Evolutionary conservation across 2,113 vertebrate species (phyloP).

Genomic region (Ophiodon elongatus): DNA sequence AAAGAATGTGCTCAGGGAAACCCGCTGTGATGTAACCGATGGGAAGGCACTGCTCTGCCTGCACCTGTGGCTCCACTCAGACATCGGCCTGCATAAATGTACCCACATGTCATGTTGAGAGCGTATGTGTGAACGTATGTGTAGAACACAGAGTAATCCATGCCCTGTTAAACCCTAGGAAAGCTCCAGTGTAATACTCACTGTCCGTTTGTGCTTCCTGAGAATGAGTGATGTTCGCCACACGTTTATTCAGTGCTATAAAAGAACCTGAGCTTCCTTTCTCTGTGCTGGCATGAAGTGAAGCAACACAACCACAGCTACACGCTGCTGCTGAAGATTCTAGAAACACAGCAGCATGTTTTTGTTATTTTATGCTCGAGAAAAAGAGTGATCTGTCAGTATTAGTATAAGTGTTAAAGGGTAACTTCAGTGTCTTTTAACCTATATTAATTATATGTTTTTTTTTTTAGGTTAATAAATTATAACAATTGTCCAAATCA

Average conservation of each 20-base stretch:
- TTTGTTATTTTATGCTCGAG: not conserved
- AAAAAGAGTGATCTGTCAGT: not conserved
- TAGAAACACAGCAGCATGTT: not conserved
- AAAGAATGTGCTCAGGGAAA: not conserved
- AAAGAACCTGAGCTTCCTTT: no score
- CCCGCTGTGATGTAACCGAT: not conserved
- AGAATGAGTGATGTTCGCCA: not conserved
- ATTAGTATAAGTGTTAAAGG: no score
- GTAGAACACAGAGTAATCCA: not conserved
- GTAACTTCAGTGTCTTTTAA: no score
- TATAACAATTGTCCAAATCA: no score
- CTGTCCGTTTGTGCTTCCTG: not conserved
- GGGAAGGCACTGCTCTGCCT: not conserved
- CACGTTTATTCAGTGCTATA: no score
- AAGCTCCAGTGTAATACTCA: not conserved
- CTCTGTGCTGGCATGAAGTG: no score
- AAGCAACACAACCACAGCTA: not conserved
- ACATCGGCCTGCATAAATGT: not conserved
- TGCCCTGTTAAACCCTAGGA: not conserved
- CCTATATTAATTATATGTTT: no score
- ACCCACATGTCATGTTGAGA: not conserved
- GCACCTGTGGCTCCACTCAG: not conserved
- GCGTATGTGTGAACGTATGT: not conserved
- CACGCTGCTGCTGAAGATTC: not conserved
- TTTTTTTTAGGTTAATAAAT: no score